Base-by-base conservation (phyloP, 2,888 invertebrate genomes). In the Gisinianus flammeolus region DNA sequence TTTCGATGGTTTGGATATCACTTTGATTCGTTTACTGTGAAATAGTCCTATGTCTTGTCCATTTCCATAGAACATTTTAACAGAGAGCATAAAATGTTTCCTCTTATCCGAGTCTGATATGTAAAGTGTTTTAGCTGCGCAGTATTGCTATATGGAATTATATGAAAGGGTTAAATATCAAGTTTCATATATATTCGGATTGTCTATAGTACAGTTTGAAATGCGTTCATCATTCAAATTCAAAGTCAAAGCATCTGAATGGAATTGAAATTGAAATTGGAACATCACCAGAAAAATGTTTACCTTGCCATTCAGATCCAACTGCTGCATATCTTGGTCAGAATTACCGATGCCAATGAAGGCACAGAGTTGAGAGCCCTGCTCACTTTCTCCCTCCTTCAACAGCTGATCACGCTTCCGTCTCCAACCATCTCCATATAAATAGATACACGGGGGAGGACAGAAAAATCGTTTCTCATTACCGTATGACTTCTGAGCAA, bases 381-480 rank as follows among this genome's bases (percentile, higher is more conserved):
- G 62, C 86, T 96, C 95, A 0, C 92, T 92, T 87, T 95, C 95
- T 5, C 96, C 95, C 86, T 95, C 94, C 19, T 95, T 91, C 84
- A 94, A 88, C 93, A 97, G 94, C 86, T 96, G 94, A 87, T 97
- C 97, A 85, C 96, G 94, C 80, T 97, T 92, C 88, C 95, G 91
- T 86, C 96, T 91, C 99, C 99, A 99, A 19, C 98, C 99, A 85
- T 95, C 96, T n/a, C 98, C 98, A 86, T 95, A 95, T 82, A 99
- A 89, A 88, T 99, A 99, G 86, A 99, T 97, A 88, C 98, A 99
- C 0, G 99, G 99, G 0, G 99, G 99, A 0, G 99, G 99, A 86
- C 98, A 99, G 89, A 99, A 99, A 89, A 99, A 99, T 81, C 99
- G 91, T 88, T 99, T 99, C 87, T 99, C 99, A 87, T 98, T 99